A percentile compares a stretch with the other conserved stretches of the same genome.
phyloP scores from a whole-genome alignment of 1,140 invertebrate genomes.

The Tetramorium alpestre region DNA sequence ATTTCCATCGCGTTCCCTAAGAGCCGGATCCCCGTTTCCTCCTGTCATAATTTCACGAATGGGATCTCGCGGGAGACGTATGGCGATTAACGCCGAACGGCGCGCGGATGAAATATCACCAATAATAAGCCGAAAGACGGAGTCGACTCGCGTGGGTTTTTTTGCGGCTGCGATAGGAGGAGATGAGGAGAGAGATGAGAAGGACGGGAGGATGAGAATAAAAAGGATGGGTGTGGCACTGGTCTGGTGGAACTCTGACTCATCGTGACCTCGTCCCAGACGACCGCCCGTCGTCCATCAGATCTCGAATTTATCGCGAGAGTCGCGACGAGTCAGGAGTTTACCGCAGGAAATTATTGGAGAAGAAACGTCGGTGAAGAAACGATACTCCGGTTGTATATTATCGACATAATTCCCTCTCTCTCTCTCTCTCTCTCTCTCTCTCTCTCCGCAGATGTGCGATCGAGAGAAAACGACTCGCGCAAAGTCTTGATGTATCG shows the following conservation, averaged over 20 bases:
- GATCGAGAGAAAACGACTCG: not conserved
- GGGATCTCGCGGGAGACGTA: not conserved
- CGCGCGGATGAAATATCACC: slow-evolving; percentile 34
- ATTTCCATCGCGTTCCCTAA: not conserved
- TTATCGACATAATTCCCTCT: not conserved
- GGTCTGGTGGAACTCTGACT: slow-evolving; percentile 72
- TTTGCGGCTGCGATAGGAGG: slow-evolving; percentile 42
- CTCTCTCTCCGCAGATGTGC: not conserved
- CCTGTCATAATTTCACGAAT: not conserved
- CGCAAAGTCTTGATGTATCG: not conserved
- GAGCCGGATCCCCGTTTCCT: not conserved
- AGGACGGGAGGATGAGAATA: slow-evolving; percentile 68
- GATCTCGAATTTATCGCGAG: slow-evolving; percentile 22
- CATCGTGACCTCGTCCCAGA: slow-evolving; percentile 67
- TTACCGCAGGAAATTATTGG: slow-evolving; percentile 11
- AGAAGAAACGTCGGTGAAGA: not conserved
- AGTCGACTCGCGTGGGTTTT: slow-evolving; percentile 15
- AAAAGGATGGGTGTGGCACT: slow-evolving; percentile 78
- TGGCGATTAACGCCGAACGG: not conserved
- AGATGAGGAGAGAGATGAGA: slow-evolving; percentile 50
- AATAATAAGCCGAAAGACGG: slow-evolving; percentile 50
- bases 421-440: not conserved
- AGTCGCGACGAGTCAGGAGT: not conserved
- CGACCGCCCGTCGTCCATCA: slow-evolving; percentile 31
- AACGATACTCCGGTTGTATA: not conserved